Evolutionary conservation across 2,888 invertebrate species (phyloP).

Genomic region (Harpagoxenus sublaevis): DNA sequence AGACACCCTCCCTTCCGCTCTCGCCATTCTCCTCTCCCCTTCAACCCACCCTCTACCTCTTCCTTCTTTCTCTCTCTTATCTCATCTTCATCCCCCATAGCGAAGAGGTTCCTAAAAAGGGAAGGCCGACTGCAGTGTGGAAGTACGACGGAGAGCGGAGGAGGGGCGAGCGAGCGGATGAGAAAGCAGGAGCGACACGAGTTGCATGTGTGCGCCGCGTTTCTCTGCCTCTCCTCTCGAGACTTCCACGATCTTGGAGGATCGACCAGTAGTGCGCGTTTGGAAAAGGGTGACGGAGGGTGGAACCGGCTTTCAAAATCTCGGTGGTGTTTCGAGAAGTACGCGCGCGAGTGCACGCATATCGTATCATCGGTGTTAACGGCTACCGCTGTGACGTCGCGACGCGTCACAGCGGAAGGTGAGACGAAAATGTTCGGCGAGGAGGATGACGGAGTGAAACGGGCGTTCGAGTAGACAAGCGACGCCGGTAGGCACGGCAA

Average conservation of each 20-base stretch:
- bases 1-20: constrained; percentile 40
- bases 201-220: constrained; percentile 69
- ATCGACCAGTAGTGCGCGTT: constrained; percentile 76
- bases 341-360: constrained; percentile 34
- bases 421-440: background rate
- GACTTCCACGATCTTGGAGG: constrained; percentile 75
- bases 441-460: background rate
- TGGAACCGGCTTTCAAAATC: constrained; percentile 51
- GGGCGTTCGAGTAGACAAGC: background rate
- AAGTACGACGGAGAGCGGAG: constrained; percentile 47
- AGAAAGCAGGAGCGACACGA: constrained; percentile 58
- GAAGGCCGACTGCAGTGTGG: constrained; percentile 62
- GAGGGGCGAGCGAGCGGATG: constrained; percentile 36
- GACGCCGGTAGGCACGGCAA: background rate
- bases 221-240: constrained; percentile 63
- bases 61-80: constrained; percentile 31
- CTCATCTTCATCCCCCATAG: constrained; percentile 12
- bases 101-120: constrained; percentile 66
- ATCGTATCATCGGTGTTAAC: background rate
- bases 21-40: constrained; percentile 28
- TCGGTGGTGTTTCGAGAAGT: constrained; percentile 23
- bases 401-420: constrained; percentile 1
- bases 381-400: background rate
- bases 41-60: constrained; percentile 16
- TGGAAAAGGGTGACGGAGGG: constrained; percentile 71